A percentile compares a stretch with the other conserved stretches of the same genome.
These are phyloP conservation scores for chimpanzee (Pan troglodytes) DNA, from an alignment of 2,113 vertebrate genomes.

Conservation along the genomic window NHGRI_mPanTro3-v2.1_pri NC_072403.2:73649001-73649500, in stretches of 20 bases:
- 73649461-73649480: neutral
- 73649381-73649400: neutral
- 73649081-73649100: neutral
- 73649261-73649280: no score
- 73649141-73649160: no score
- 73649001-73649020: neutral
- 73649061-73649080: neutral
- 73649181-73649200: no score
- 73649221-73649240: no score
- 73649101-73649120: neutral
- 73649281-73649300: neutral
- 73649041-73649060: neutral
- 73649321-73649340: neutral
- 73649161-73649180: no score
- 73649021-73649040: neutral
- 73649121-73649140: no score
- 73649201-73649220: no score
- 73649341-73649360: neutral
- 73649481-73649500: neutral
- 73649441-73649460: rapidly evolving
- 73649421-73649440: neutral
- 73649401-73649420: neutral
- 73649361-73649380: no score
- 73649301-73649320: neutral
- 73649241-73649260: no score